Conservation (phyloP, 2,113 vertebrate genomes). For the Pedionomus torquatus region DNA sequence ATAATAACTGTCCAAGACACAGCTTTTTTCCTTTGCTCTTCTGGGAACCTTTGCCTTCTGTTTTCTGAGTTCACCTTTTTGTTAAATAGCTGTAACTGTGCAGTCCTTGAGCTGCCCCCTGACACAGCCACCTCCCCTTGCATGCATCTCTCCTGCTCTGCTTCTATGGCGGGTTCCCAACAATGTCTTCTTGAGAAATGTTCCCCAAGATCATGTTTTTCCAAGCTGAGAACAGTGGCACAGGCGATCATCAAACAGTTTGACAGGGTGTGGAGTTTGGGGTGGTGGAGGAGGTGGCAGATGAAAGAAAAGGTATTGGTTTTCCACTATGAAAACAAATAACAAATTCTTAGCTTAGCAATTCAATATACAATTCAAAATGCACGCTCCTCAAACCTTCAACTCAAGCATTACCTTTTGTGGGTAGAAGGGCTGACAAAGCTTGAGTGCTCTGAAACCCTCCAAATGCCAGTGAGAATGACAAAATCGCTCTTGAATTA, state of each 20-base stretch:
- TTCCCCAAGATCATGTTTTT: not conserved
- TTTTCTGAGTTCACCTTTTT: not conserved
- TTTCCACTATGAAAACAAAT: not conserved
- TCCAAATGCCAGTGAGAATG: not conserved
- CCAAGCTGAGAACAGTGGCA: not conserved
- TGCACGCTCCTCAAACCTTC: not conserved
- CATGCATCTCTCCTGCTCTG: not conserved
- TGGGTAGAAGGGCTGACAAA: constrained; percentile 13
- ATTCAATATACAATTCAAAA: not conserved
- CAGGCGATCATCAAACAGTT: not conserved
- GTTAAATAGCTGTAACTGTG: not conserved
- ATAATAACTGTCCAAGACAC: not conserved
- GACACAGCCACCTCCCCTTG: not conserved
- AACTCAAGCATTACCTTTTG: constrained; percentile 5
- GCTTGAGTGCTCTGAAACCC: not conserved
- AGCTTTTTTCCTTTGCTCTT: not conserved
- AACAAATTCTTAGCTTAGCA: not conserved
- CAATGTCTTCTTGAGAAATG: not conserved
- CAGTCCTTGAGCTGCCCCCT: not conserved
- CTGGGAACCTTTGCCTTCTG: not conserved
- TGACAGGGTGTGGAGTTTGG: not conserved
- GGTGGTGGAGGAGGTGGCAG: not conserved
- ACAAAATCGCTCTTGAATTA: constrained; percentile 7
- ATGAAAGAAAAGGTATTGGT: not conserved
- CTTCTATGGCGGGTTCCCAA: not conserved